These are phyloP conservation scores for Rhodophaea formosa DNA, from an alignment of 2,888 invertebrate species.

Conservation along the genomic window DNA sequence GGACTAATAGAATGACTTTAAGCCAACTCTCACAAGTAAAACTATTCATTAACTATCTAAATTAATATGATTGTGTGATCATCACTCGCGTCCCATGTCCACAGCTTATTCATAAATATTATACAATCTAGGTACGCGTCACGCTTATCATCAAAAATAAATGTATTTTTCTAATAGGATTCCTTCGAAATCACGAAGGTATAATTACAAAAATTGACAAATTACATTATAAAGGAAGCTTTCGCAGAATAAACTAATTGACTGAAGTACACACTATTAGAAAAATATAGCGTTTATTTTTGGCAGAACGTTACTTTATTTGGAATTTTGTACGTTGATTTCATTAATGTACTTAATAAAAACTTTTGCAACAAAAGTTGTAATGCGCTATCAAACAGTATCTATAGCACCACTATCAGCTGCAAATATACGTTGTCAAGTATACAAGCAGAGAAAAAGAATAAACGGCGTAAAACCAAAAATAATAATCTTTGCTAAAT, in stretches of 20 bases:
- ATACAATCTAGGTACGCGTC: conserved; percentile 21
- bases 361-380: conserved; percentile 27
- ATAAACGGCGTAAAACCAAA: conserved; percentile 24
- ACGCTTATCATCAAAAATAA: conserved; percentile 11
- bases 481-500: conserved; percentile 27
- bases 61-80: conserved; percentile 44
- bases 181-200: conserved; percentile 15
- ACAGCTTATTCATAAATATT: conserved; percentile 21
- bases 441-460: conserved; percentile 52
- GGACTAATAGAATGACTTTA: conserved; percentile 58
- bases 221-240: background rate
- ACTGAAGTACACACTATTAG: conserved; percentile 19
- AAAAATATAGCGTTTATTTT: conserved; percentile 20
- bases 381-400: conserved; percentile 45
- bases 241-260: conserved; percentile 2
- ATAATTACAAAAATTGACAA: background rate
- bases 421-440: conserved; percentile 56
- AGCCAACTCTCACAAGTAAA: conserved; percentile 54
- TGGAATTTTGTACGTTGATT: conserved; percentile 43
- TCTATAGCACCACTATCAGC: conserved; percentile 78
- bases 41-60: conserved; percentile 58
- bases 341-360: conserved; percentile 31
- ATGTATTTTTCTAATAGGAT: conserved; percentile 24
- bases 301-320: conserved; percentile 23
- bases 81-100: conserved; percentile 26